Evolutionary conservation across 1,140 invertebrate genomes (phyloP).

Genomic region (Macrotrachela quadricornifera): DNA sequence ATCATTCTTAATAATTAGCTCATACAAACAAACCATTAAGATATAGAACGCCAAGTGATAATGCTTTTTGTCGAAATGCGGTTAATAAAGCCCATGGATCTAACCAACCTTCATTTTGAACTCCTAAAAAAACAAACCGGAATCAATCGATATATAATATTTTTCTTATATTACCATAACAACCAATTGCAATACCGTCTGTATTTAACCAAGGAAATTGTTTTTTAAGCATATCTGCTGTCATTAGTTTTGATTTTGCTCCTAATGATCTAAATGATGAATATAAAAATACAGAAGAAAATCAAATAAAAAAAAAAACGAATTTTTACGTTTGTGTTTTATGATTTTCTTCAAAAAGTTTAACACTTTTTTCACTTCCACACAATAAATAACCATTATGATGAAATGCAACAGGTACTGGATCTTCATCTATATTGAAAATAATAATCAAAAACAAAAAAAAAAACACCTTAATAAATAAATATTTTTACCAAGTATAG

Average conservation of each 20-base stretch:
- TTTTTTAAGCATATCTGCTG: constrained; percentile 40
- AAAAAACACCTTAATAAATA: not conserved
- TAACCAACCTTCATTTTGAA: too few species aligned
- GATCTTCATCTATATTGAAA: constrained; percentile 24
- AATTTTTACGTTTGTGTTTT: constrained; percentile 45
- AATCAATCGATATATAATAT: too few species aligned
- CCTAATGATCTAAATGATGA: constrained; percentile 37
- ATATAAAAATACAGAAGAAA: not conserved
- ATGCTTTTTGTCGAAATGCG: too few species aligned
- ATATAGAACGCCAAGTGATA: too few species aligned
- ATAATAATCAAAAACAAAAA: not conserved
- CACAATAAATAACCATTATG: constrained; percentile 70
- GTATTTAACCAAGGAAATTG: constrained; percentile 78
- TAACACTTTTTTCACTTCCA: constrained; percentile 49
- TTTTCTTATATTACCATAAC: constrained; percentile 17
- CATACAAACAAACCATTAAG: too few species aligned
- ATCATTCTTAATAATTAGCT: too few species aligned
- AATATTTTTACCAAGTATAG: constrained; percentile 35
- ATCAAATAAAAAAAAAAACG: not conserved
- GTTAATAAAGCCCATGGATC: too few species aligned
- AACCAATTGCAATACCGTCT: constrained; percentile 49
- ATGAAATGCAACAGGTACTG: constrained; percentile 54
- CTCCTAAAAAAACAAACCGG: too few species aligned
- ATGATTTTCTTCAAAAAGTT: constrained; percentile 48
- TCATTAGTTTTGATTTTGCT: constrained; percentile 52